Percentiles rank a stretch among this genome's conserved stretches.
These are phyloP conservation scores for Trachythela sp. DNA, from an alignment of 64 coral and sea anemone genomes.

Conservation along the genomic window DNA sequence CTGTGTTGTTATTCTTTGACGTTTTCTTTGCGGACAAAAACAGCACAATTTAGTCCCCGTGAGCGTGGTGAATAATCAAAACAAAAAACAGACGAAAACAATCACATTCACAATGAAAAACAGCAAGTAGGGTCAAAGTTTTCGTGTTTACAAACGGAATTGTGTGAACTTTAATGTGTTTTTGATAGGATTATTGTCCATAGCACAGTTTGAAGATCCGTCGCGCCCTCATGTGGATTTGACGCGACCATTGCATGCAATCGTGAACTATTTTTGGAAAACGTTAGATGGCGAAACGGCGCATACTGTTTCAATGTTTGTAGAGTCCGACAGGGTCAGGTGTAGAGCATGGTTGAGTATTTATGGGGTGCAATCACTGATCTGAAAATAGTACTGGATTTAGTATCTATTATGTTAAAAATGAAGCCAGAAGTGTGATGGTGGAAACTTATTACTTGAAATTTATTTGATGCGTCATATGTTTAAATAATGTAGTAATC, in stretches of 20 bases:
- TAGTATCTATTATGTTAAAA: too few species aligned
- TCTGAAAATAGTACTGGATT: too few species aligned
- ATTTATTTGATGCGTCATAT: too few species aligned
- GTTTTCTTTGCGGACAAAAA: neutral
- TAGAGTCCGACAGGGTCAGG: too few species aligned
- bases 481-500: too few species aligned
- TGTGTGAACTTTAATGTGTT: neutral
- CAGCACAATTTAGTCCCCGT: neutral
- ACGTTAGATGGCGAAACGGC: neutral
- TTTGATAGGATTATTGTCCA: constrained; percentile 12
- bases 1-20: too few species aligned
- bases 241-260: neutral
- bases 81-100: neutral
- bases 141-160: neutral
- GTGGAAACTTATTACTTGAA: too few species aligned
- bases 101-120: neutral
- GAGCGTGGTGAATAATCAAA: neutral
- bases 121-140: neutral
- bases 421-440: too few species aligned
- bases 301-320: too few species aligned
- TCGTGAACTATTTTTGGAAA: neutral
- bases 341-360: too few species aligned
- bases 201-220: neutral
- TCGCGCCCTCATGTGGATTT: neutral
- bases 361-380: too few species aligned